Percentiles rank a stretch among this genome's conserved stretches.
phyloP scores from a whole-genome alignment of 2,888 invertebrate species.

The Cyclophora albipunctata region DNA sequence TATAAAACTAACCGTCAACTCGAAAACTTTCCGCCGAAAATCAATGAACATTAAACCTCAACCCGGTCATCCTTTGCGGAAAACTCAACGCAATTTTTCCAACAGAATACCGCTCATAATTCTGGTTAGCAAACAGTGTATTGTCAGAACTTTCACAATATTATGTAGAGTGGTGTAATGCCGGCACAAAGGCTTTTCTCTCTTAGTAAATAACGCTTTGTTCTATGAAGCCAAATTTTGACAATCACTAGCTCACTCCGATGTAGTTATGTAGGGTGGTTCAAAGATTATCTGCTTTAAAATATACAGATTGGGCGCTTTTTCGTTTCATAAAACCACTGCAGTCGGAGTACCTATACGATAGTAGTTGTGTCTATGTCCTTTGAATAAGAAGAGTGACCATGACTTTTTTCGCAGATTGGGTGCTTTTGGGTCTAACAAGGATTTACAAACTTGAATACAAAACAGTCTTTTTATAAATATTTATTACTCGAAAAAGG shows the following conservation, averaged over 20 bases:
- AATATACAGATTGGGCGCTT: slow-evolving; percentile 4
- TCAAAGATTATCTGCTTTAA: slow-evolving; percentile 38
- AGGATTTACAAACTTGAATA: too few species aligned
- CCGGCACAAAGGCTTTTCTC: slow-evolving; percentile 69
- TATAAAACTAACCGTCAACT: too few species aligned
- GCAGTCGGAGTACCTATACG: too few species aligned
- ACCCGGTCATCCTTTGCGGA: slow-evolving; percentile 29
- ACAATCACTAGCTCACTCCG: slow-evolving; percentile 73
- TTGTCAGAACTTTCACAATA: slow-evolving; percentile 71
- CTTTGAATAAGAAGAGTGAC: too few species aligned
- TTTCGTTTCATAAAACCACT: too few species aligned
- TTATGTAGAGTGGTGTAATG: slow-evolving; percentile 74
- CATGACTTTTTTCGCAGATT: too few species aligned
- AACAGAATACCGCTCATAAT: slow-evolving; percentile 49
- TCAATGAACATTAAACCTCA: slow-evolving; percentile 5
- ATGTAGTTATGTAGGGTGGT: slow-evolving; percentile 46
- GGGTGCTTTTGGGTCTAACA: too few species aligned
- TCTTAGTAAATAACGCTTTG: slow-evolving; percentile 75
- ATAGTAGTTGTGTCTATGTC: too few species aligned
- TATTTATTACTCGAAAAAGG: too few species aligned
- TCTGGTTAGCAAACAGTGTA: slow-evolving; percentile 59
- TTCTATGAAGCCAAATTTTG: slow-evolving; percentile 77
- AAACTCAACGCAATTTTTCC: slow-evolving; percentile 48
- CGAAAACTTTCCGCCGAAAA: too few species aligned
- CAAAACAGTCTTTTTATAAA: too few species aligned